These are phyloP conservation scores for Geotrypetes seraphini DNA, from an alignment of 2,797 vertebrate genomes.

Conservation along the genomic window DNA sequence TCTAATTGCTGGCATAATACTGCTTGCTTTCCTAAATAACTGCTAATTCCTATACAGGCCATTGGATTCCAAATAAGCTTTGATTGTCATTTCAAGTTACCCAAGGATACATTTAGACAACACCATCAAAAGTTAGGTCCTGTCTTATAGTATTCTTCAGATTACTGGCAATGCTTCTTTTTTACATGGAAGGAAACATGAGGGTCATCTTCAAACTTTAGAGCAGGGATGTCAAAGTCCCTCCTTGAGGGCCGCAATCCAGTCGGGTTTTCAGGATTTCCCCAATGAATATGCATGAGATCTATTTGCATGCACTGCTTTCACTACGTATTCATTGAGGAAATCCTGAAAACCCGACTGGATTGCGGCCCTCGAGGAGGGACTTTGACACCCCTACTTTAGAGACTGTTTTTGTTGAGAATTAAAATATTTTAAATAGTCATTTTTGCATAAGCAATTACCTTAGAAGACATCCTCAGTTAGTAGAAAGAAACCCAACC, in stretches of 20 bases:
- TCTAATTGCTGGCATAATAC: not conserved
- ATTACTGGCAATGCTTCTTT: conserved; percentile 1
- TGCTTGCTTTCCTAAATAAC: not conserved
- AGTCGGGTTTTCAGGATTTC: too few relatives aligned
- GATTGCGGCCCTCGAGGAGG: too few relatives aligned
- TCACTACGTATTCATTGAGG: too few relatives aligned
- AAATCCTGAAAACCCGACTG: too few relatives aligned
- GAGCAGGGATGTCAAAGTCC: too few relatives aligned
- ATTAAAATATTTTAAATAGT: conserved; percentile 11
- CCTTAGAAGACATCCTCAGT: conserved; percentile 10
- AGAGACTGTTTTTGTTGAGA: conserved; percentile 17
- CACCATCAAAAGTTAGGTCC: not conserved
- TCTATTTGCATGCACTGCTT: too few relatives aligned
- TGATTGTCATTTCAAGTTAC: not conserved
- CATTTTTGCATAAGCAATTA: conserved; percentile 10
- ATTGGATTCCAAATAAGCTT: not conserved
- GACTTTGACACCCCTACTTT: too few relatives aligned
- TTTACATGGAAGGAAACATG: conserved; percentile 4
- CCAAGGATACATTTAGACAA: not conserved
- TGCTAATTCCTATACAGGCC: conserved; percentile 2
- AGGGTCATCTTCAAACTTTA: conserved; percentile 7
- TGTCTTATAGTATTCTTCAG: not conserved
- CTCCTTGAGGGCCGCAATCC: too few relatives aligned
- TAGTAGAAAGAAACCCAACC: not conserved
- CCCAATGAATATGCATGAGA: too few relatives aligned